A percentile compares a stretch with the other conserved stretches of the same genome.
Conservation (phyloP, 2,888 invertebrate species). For the Pseudoips prasinana region DNA sequence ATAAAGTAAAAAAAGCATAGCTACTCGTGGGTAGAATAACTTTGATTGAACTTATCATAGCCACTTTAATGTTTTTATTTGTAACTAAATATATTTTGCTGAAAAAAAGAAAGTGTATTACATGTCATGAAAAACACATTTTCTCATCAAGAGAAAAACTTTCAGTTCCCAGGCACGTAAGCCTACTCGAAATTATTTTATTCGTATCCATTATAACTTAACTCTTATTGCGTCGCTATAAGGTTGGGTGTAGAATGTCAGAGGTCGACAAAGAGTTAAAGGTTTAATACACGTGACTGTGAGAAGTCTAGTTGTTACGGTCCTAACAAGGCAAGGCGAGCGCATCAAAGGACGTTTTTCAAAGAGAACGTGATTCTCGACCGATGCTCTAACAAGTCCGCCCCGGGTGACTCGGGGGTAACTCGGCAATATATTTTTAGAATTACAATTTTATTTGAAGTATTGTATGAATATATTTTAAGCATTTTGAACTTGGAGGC, state of each 20-base stretch:
- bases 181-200: slow-evolving; percentile 55
- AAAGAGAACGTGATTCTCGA: slow-evolving; percentile 70
- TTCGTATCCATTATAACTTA: slow-evolving; percentile 25
- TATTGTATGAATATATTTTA: slow-evolving; percentile 11
- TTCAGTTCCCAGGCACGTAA: slow-evolving; percentile 55
- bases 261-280: slow-evolving; percentile 41
- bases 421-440: slow-evolving; percentile 47
- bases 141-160: slow-evolving; percentile 47
- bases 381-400: slow-evolving; percentile 63
- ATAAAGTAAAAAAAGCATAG: too few species aligned
- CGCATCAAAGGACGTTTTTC: slow-evolving; percentile 68
- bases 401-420: slow-evolving; percentile 43
- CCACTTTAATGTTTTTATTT: too few species aligned
- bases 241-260: slow-evolving; percentile 31
- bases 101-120: slow-evolving; percentile 30
- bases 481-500: too few species aligned
- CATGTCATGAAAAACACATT: slow-evolving; percentile 42
- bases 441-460: slow-evolving; percentile 39
- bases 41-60: too few species aligned
- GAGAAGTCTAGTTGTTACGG: slow-evolving; percentile 56
- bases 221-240: slow-evolving; percentile 22
- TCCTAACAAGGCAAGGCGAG: slow-evolving; percentile 59
- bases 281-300: slow-evolving; percentile 55
- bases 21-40: too few species aligned
- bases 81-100: slow-evolving; percentile 19